Evolutionary conservation across 2,888 invertebrate genomes (phyloP), one percentile per base, ranked within the genome.

Genomic region (Acleris cristana): DNA sequence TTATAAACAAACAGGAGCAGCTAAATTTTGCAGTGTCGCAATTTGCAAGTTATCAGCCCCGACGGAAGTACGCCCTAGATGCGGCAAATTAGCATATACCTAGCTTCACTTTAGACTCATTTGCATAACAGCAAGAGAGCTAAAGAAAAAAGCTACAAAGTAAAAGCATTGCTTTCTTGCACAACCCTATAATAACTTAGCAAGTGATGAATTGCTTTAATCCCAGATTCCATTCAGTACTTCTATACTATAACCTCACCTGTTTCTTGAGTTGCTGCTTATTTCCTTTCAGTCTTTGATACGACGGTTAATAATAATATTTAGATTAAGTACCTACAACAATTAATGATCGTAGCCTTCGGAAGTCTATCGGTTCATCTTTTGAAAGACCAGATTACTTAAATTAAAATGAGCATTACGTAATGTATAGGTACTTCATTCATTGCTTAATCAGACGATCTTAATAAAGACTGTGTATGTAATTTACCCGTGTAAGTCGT

Each of bases 1-100:
- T 26, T 26, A 26, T 16, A 23, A 23, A 53, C 26, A 53, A 26
- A 7, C 6, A 23, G n/a, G 23, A 23, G 12, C n/a, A 23, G 12
- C n/a, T 58, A 5, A 10, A 48, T 69, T 69, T 53, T 69, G 63
- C 79, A 76, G 73, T 77, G 78, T 76, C 75, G 75, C 76, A 82
- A 83, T 89, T 89, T 86, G 84, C 85, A 83, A 82, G 78, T 79
- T 89, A 88, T 89, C 89, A 81, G 79, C 70, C 83, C 81, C 80
- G 73, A 76, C 86, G 89, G 89, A 90, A 86, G 81, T 77, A 77
- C 79, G 89, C 73, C 85, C 90, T 85, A 89, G 82, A 86, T 90
- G 79, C 72, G 76, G 76, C 74, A 71, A 82, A 85, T 87, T 84
- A 79, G 75, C 84, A 82, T 83, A 80, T 69, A 59, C 68, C 65